Conservation (phyloP, 1,140 invertebrate species). For the Brachionus rotundiformis region DNA sequence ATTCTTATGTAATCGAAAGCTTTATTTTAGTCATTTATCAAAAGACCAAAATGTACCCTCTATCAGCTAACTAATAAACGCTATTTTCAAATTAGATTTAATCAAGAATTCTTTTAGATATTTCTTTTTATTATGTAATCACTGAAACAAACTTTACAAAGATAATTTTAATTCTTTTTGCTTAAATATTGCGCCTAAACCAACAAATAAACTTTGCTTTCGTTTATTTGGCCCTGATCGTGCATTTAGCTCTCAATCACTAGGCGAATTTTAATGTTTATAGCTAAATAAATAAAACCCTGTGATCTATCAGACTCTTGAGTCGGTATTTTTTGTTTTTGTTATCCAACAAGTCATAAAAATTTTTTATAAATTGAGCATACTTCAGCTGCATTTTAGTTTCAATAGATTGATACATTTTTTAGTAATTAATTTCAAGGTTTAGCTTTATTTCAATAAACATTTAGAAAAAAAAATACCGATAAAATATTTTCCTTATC, state of each 20-base stretch:
- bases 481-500: neutral
- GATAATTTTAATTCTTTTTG: constrained; percentile 19
- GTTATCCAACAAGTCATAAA: neutral
- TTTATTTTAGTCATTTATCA: neutral
- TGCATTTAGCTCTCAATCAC: constrained; percentile 11
- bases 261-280: neutral
- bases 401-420: neutral
- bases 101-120: neutral
- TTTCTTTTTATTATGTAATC: constrained; percentile 18
- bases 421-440: too few species aligned
- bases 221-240: neutral
- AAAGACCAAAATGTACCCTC: neutral
- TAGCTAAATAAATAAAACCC: neutral
- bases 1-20: neutral
- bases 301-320: neutral
- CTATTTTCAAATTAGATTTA: constrained; percentile 20
- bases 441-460: too few species aligned
- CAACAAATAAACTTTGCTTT: constrained; percentile 40
- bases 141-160: constrained; percentile 2
- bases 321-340: neutral
- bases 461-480: too few species aligned
- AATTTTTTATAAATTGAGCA: neutral
- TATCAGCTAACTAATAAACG: constrained; percentile 18
- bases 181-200: constrained; percentile 24
- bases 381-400: neutral